Percentiles rank a stretch among this genome's conserved stretches.
Evolutionary conservation across 2,797 vertebrate species (phyloP).

Genomic region (Strix occidentalis): DNA sequence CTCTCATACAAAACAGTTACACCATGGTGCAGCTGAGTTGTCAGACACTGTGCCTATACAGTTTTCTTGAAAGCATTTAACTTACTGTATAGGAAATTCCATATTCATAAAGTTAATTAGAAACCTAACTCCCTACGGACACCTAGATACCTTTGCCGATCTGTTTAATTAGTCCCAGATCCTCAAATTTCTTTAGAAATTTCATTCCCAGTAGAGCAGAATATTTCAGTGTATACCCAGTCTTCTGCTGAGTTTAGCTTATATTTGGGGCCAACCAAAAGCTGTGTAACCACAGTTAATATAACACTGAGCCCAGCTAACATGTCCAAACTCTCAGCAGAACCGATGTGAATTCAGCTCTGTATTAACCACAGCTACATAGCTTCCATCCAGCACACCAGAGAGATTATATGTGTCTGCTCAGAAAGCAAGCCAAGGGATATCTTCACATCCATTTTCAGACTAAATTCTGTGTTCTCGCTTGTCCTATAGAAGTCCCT

Average conservation of each 20-base stretch:
- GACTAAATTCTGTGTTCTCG: neutral
- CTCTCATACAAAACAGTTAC: neutral
- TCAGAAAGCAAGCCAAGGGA: neutral
- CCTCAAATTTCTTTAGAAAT: neutral
- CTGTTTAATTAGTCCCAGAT: neutral
- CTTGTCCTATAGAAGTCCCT: neutral
- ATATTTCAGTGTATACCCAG: neutral
- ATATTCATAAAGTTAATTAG: neutral
- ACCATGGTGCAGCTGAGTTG: neutral
- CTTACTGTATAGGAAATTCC: neutral
- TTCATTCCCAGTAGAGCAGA: neutral
- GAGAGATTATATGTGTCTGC: neutral
- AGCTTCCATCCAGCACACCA: neutral
- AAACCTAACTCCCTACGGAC: neutral
- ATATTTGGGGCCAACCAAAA: neutral
- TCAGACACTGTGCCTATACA: neutral
- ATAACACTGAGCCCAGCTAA: neutral
- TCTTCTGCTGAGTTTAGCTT: neutral
- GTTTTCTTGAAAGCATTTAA: neutral
- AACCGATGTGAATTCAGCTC: neutral
- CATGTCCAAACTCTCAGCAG: neutral
- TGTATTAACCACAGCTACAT: neutral
- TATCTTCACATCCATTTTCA: neutral
- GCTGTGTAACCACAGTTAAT: neutral
- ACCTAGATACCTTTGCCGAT: neutral